Evolutionary conservation across 2,113 vertebrate species (phyloP).

Genomic region (Actenoides hombroni): DNA sequence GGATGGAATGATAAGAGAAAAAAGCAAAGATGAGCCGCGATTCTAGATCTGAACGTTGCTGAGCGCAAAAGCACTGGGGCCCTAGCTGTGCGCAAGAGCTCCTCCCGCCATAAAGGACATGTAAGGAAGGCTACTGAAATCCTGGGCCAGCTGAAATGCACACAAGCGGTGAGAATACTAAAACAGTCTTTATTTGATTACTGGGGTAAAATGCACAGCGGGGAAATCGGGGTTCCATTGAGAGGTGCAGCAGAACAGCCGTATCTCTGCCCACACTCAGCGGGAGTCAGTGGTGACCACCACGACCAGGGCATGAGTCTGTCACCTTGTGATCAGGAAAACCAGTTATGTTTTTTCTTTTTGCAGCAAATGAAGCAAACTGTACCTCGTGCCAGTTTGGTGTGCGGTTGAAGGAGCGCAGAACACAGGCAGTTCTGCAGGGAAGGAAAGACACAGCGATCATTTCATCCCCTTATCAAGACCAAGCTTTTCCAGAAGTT

Average conservation of each 20-base stretch:
- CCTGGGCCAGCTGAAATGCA: background rate
- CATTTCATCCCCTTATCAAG: background rate
- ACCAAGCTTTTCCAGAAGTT: background rate
- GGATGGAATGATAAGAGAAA: background rate
- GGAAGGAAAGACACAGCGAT: background rate
- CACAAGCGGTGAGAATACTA: background rate
- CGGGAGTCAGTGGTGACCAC: background rate
- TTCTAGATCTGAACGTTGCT: background rate
- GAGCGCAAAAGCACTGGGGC: background rate
- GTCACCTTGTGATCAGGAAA: background rate
- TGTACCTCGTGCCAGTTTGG: background rate
- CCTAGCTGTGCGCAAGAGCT: background rate
- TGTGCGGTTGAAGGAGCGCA: background rate
- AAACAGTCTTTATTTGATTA: background rate
- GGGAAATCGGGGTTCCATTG: background rate
- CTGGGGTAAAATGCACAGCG: background rate
- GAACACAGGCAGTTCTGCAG: background rate
- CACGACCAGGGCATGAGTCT: background rate
- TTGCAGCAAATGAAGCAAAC: background rate
- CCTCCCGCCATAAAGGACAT: background rate
- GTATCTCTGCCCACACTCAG: background rate
- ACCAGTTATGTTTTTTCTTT: background rate
- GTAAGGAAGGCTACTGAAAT: background rate
- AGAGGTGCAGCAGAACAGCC: background rate
- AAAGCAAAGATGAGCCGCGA: background rate